Percentiles rank a stretch among this genome's conserved stretches.
phyloP scores from a whole-genome alignment of 2,888 invertebrate genomes.

The Hydrotaea cyrtoneurina region DNA sequence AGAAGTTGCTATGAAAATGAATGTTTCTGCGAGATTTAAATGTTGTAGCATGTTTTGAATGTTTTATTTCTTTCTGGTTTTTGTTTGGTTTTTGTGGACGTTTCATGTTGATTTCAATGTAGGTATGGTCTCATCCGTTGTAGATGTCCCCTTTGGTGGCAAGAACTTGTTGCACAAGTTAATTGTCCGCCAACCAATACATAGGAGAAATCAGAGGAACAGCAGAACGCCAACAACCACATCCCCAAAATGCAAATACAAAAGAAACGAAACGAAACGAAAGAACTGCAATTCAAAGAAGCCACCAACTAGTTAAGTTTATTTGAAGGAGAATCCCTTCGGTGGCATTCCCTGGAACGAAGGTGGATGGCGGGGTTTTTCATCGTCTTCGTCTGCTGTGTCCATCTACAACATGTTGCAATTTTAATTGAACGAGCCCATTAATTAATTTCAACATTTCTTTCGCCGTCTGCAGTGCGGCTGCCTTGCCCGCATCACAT shows the following conservation, averaged over 20 bases:
- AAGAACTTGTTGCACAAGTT: constrained; percentile 68
- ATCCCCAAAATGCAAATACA: background rate
- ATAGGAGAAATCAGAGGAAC: too few species aligned
- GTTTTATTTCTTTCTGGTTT: background rate
- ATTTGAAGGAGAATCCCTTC: constrained; percentile 43
- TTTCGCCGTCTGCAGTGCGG: constrained; percentile 22
- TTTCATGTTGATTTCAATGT: constrained; percentile 41
- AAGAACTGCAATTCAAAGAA: constrained; percentile 24
- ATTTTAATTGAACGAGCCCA: constrained; percentile 80
- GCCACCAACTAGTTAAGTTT: constrained; percentile 53
- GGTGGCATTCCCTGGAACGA: constrained; percentile 55
- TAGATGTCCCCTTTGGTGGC: constrained; percentile 65
- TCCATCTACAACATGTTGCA: constrained; percentile 78
- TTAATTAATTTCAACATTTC: constrained; percentile 79
- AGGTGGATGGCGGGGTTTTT: background rate
- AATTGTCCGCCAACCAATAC: constrained; percentile 57
- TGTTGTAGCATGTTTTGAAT: constrained; percentile 26
- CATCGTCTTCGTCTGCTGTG: constrained; percentile 65
- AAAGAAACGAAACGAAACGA: too few species aligned
- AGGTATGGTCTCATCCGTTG: constrained; percentile 62
- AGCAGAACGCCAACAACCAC: constrained; percentile 17
- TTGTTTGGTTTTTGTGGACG: background rate
- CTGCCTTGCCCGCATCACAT: background rate
- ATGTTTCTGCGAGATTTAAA: constrained; percentile 20
- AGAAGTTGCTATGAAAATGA: background rate